phyloP scores from a whole-genome alignment of 2,113 vertebrate species.

The Tenebrosternarchus preto region DNA sequence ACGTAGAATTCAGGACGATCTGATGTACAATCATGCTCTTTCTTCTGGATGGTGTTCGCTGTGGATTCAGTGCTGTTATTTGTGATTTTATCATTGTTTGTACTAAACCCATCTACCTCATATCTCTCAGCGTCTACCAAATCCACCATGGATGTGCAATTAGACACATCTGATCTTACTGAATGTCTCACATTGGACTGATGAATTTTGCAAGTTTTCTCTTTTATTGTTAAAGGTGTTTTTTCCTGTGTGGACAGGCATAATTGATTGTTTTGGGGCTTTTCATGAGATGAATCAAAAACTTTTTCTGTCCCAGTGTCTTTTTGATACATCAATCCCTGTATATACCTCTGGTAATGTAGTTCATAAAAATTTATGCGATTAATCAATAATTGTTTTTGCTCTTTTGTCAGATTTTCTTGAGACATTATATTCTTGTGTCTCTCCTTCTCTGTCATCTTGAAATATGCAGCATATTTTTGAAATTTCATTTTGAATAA shows the following conservation, averaged over 20 bases:
- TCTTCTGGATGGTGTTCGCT: constrained; percentile 1
- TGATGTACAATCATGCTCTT: constrained; percentile 8
- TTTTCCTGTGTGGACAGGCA: neutral
- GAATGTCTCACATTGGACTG: neutral
- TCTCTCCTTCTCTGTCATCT: constrained; percentile 46
- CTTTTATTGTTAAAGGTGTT: neutral
- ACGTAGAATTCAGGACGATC: neutral
- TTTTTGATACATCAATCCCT: constrained; percentile 35
- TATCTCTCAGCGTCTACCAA: neutral
- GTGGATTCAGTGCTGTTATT: constrained; percentile 12
- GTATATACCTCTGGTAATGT: constrained; percentile 49
- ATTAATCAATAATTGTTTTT: constrained; percentile 51
- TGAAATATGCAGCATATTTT: constrained; percentile 56
- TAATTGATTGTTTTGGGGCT: constrained; percentile 22
- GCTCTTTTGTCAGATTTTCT: constrained; percentile 37
- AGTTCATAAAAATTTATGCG: constrained; percentile 51
- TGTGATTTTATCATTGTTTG: constrained; percentile 6
- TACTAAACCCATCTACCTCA: neutral
- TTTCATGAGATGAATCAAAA: neutral
- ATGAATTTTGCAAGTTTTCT: constrained; percentile 6
- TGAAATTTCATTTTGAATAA: constrained; percentile 55
- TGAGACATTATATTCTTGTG: constrained; percentile 35
- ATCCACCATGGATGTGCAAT: constrained; percentile 16
- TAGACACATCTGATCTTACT: neutral
- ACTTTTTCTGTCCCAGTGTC: neutral